Evolutionary conservation across 2,113 vertebrate species (phyloP).

Genomic region (Indri indri): DNA sequence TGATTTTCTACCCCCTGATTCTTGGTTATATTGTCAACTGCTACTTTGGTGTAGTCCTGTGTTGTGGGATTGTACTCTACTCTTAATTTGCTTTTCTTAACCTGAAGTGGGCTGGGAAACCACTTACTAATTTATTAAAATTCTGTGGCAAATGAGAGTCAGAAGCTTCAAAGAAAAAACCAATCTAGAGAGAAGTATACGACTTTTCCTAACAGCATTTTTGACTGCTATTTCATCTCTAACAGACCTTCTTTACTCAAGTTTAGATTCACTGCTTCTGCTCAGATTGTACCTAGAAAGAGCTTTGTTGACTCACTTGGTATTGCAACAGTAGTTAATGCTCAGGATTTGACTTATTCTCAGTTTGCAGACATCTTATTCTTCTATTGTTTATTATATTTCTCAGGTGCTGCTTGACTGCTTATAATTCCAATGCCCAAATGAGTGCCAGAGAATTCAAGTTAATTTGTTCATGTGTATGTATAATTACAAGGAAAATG

Average conservation of each 20-base stretch:
- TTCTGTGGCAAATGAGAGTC: neutral
- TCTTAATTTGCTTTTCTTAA: neutral
- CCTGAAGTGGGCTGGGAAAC: neutral
- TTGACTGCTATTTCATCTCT: neutral
- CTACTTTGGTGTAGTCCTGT: neutral
- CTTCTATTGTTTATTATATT: neutral
- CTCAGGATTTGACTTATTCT: slow-evolving; percentile 11
- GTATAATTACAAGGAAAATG: slow-evolving; percentile 52
- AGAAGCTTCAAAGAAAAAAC: neutral
- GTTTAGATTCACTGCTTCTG: neutral
- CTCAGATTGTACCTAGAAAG: neutral
- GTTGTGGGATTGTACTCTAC: neutral
- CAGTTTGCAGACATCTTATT: neutral
- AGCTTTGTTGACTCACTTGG: neutral
- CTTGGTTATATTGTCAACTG: neutral
- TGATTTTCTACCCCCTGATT: neutral
- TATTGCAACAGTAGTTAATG: neutral
- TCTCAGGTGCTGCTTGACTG: neutral
- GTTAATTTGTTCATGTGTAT: slow-evolving; percentile 46
- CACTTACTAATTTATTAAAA: neutral
- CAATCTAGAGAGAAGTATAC: neutral
- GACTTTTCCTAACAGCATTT: neutral
- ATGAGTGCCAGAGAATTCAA: slow-evolving; percentile 1
- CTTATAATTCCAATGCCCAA: neutral
- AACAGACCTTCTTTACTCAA: neutral